Evolutionary conservation across 2,888 invertebrate species (phyloP), one percentile per base, ranked within the genome.

Genomic region (Plutella xylostella): DNA sequence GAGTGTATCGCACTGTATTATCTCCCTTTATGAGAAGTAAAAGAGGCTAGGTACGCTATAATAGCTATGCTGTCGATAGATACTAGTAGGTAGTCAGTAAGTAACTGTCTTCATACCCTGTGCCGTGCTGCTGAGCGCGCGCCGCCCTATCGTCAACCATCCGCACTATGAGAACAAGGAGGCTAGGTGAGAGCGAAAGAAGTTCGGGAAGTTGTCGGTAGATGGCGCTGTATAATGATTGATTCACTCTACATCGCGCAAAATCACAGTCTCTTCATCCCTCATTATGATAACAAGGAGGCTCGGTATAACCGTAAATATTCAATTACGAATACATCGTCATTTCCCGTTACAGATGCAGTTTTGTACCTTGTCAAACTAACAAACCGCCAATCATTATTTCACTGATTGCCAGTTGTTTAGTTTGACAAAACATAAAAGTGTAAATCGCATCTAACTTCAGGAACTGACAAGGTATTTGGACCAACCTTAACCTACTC

Each of bases 151-250:
- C 39, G 90, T 93, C 0, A 92, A 93, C 51, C 95, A 96, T 72
- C 95, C 96, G 0, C 94, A 94, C 63, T 93, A 95, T 61, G 96
- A 96, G 67, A 90, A 92, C 70, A 85, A 85, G 22, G 90, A 89
- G 43, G 88, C 94, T 52, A 88, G 93, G 93, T 93, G 5, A 9
- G 35, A n/a, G 17, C 18, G 17, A 15, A 63, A 25, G 17, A 9
- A 1, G n/a, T 5, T 14, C 5, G 14, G 14, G 15, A 3, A 12
- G 3, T 11, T 5, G 5, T 14, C 17, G 17, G 3, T 11, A 19
- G 5, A 11, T 14, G 15, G 17, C 18, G 17, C 4, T 17, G 4
- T 3, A 5, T 5, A 18, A 14, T 12, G 4, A 3, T 11, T 17
- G 6, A 35, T 35, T 11, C 18, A 17, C 7, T 4, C 18, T 4